Conservation (phyloP, 2,113 vertebrate species). For the Speoplatyrhinus poulsoni region DNA sequence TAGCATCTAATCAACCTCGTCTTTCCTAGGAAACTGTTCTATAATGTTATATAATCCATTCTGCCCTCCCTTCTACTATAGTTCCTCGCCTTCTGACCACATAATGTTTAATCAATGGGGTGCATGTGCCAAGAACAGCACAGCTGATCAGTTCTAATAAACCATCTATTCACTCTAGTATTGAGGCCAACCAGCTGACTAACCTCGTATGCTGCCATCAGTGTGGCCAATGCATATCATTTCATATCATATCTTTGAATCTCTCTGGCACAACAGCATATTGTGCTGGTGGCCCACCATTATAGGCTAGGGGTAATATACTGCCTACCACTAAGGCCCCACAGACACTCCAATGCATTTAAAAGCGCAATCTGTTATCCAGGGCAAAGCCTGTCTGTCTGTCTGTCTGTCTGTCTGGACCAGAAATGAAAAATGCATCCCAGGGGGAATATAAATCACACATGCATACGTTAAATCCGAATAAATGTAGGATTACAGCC, state of each 20-base stretch:
- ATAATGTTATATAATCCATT: neutral
- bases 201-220: slow-evolving; percentile 20
- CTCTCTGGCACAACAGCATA: no score
- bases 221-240: slow-evolving; percentile 34
- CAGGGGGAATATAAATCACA: slow-evolving; percentile 7
- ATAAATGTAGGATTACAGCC: neutral
- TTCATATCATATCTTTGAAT: slow-evolving; percentile 36
- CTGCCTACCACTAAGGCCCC: neutral
- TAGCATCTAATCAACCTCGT: no score
- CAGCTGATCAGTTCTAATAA: slow-evolving; percentile 54
- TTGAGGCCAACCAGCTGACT: slow-evolving; percentile 26
- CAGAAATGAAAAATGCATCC: slow-evolving; percentile 33
- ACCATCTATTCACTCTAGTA: slow-evolving; percentile 42
- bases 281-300: slow-evolving; percentile 6
- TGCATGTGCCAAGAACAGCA: slow-evolving; percentile 42
- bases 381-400: slow-evolving; percentile 13
- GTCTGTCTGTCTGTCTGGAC: slow-evolving; percentile 28
- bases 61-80: no score
- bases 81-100: slow-evolving; percentile 16
- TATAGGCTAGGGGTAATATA: slow-evolving; percentile 11
- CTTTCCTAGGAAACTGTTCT: no score
- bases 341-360: slow-evolving; percentile 12
- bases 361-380: slow-evolving; percentile 12
- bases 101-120: slow-evolving; percentile 51
- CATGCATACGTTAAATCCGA: no score